Evolutionary conservation across 2,888 invertebrate species (phyloP).

Genomic region (Folsomia manolachei): DNA sequence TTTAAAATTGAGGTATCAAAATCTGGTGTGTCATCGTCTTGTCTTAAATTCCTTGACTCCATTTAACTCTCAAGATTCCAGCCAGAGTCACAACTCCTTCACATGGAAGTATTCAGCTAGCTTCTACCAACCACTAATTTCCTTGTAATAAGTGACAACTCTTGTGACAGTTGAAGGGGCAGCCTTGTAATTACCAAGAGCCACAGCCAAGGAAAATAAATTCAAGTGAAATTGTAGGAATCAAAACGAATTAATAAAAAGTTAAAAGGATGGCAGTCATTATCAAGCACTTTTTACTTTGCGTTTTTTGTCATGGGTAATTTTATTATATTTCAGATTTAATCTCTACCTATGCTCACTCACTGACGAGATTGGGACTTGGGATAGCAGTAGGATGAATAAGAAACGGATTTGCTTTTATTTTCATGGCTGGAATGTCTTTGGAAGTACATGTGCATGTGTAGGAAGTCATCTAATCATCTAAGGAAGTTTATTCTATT

Average conservation of each 20-base stretch:
- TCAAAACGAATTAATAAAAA: constrained; percentile 4
- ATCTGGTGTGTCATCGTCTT: constrained; percentile 9
- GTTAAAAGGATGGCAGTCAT: not conserved
- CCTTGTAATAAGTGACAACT: constrained; percentile 7
- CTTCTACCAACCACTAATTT: not conserved
- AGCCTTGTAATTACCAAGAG: constrained; percentile 15
- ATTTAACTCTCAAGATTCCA: constrained; percentile 2
- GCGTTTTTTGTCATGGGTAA: not conserved
- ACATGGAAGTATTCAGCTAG: not conserved
- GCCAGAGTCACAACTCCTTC: no score
- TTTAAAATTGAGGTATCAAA: not conserved
- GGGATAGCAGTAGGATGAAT: no score
- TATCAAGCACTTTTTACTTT: not conserved
- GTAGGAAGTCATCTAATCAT: no score
- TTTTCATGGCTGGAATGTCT: no score
- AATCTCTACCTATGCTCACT: not conserved
- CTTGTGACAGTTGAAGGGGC: constrained; percentile 16
- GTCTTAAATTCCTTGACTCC: not conserved
- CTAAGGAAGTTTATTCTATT: no score
- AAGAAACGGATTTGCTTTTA: no score
- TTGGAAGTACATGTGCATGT: no score
- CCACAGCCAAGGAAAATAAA: not conserved
- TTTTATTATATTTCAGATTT: constrained; percentile 6
- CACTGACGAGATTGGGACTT: not conserved
- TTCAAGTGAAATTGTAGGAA: not conserved